phyloP scores from a whole-genome alignment of 1,140 invertebrate genomes.

The Zelostemma sp. region DNA sequence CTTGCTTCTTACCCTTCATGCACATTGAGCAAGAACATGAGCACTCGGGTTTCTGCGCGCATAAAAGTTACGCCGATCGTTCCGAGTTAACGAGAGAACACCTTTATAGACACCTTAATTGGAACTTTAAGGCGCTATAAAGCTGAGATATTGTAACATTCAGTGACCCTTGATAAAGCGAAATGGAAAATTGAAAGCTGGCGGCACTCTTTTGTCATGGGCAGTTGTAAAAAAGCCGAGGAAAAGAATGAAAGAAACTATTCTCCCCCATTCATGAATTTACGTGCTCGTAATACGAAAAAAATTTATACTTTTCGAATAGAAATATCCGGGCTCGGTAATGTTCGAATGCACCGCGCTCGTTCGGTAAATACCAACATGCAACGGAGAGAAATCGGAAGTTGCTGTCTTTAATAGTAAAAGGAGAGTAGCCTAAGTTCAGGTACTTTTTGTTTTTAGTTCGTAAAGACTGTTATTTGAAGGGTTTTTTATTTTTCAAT shows the following conservation, averaged over 20 bases:
- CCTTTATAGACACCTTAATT: constrained; percentile 58
- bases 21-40: constrained; percentile 28
- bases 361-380: background rate
- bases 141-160: constrained; percentile 40
- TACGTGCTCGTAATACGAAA: constrained; percentile 28
- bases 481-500: too few relatives aligned
- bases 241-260: constrained; percentile 21
- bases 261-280: constrained; percentile 35
- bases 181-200: constrained; percentile 47
- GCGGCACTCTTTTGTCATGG: constrained; percentile 33
- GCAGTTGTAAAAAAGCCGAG: constrained; percentile 25
- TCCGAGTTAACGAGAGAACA: constrained; percentile 50
- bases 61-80: constrained; percentile 51
- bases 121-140: constrained; percentile 59
- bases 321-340: background rate
- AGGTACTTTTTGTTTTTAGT: too few relatives aligned
- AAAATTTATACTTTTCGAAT: background rate
- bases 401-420: too few relatives aligned
- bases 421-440: too few relatives aligned
- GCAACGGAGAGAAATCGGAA: background rate
- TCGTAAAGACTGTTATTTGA: too few relatives aligned
- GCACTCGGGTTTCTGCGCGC: constrained; percentile 13
- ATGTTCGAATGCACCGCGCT: background rate
- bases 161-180: constrained; percentile 38
- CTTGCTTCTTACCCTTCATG: constrained; percentile 15